Base-by-base conservation (phyloP, 2,113 vertebrate species). In the Silurus meridionalis region DNA sequence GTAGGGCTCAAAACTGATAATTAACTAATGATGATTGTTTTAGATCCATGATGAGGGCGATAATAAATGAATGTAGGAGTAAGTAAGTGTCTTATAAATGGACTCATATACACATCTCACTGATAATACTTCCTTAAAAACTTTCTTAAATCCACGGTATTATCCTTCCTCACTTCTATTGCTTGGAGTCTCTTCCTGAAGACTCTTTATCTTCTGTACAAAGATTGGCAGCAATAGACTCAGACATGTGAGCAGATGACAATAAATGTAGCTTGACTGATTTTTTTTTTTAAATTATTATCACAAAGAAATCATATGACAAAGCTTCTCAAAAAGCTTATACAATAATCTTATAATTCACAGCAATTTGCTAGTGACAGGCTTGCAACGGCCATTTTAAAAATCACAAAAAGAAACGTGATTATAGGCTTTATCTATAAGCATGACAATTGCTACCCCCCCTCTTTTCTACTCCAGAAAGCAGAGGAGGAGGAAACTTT, bases 331-430 rank as follows among this genome's bases (percentile, higher is more conserved):
- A 85, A 93, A 93, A 88, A 91, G 83, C 88, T 91, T 86, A 86
- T 85, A 89, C 89, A 92, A 93, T 93, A 93, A 93, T 92, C 77
- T 88, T 88, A 93, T 83, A 91, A 92, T 91, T 92, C 88, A 89
- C 86, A 84, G 53, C 78, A 67, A 69, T 89, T 25, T 85, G 87
- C 90, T 66, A 48, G 69, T 88, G 91, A 91, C 91, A 89, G 89
- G 87, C 58, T 82, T 57, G 61, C 81, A 83, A 87, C 66, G 61
- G 78, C 69, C 82, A 80, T 86, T 87, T 89, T 89, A 91, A 63
- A 37, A 87, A 80, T 84, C 79, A 89, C 87, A 85, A 86, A 86
- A 87, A 80, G 74, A 57, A 82, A 91, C 89, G 91, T 95, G 93
- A 95, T 94, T 94, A 93, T 90, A 89, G 92, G 88, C 86, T 92